Evolutionary conservation across 2,888 invertebrate species (phyloP), one percentile per base, ranked within the genome.

Genomic region (Sinotaia quadrata): DNA sequence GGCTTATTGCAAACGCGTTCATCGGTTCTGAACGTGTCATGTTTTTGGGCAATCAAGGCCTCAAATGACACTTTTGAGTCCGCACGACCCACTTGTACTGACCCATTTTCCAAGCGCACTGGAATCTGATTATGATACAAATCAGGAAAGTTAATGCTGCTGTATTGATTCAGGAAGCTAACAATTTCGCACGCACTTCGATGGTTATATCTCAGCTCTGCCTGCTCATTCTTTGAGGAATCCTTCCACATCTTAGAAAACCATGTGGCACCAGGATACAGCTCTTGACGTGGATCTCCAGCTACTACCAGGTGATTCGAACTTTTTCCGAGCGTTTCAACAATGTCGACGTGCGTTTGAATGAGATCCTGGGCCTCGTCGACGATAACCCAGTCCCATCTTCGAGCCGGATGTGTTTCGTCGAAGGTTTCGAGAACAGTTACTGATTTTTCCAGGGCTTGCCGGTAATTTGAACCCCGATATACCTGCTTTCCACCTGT

Each of bases 351-450:
- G 24, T 8, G 52, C 7, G 29, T 2, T 4, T 1, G 5, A 18
- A 7, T 52, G 4, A 52, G 5, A 31, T 52, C 52, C 52, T 52
- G 52, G 12, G 27, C 52, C 52, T 52, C 52, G 52, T 52, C 52
- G 29, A 52, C 52, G 15, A 52, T 29, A 27, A 52, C 24, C 52
- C 52, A 52, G 52, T 52, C 52, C 52, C 52, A 52, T 7, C 12
- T 21, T 2, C 52, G 52, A 10, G 52, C 52, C 18, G 52, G 4
- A 31, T 5, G 7, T 27, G 27, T 31, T 8, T 24, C 8, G 24
- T 52, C 52, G 5, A 8, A 4, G 24, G 31, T 10, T 8, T 15
- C 41, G 10, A 41, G 41, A 12, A 41, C 18, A 12, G 41, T 41
- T 15, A 12, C 18, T 15, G 41, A 12, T 15, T 41, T 41, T 21